Conservation (phyloP, 1,140 invertebrate species). For the Papilio aristodemus region DNA sequence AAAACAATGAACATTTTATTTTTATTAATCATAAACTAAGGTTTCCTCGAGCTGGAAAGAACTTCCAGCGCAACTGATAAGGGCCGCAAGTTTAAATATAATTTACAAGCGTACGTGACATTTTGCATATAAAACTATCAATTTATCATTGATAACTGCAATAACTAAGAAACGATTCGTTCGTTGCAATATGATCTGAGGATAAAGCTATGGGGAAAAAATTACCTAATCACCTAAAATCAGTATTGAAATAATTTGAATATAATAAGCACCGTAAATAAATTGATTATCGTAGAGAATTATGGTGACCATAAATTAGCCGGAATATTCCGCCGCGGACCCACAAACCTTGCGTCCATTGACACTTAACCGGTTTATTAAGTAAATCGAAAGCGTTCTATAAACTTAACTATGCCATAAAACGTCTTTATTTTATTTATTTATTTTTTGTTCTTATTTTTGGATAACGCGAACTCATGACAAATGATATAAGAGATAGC, state of each 20-base stretch:
- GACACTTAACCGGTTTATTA: conserved; percentile 22
- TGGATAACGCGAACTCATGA: not conserved
- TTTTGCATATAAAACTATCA: not conserved
- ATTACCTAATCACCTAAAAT: not conserved
- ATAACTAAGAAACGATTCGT: not conserved
- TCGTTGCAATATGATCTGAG: not conserved
- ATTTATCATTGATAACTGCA: conserved; percentile 6
- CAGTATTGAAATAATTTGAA: no score
- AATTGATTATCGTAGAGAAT: not conserved
- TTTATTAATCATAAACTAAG: no score
- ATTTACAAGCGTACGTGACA: conserved; percentile 2
- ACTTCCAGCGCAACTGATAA: not conserved
- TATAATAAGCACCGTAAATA: no score
- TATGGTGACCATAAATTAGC: not conserved
- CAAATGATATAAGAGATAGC: not conserved
- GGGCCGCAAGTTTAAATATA: not conserved
- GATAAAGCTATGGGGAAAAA: not conserved
- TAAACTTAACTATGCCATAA: not conserved
- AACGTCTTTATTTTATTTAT: not conserved
- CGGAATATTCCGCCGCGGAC: conserved; percentile 8
- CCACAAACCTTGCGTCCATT: conserved; percentile 1
- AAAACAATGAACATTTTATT: no score
- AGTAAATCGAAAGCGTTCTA: conserved; percentile 13
- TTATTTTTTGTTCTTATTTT: not conserved
- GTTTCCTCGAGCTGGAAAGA: no score